Percentiles rank a stretch among this genome's conserved stretches.
phyloP scores from a whole-genome alignment of 1,140 invertebrate genomes.

The Listronotus oregonensis region DNA sequence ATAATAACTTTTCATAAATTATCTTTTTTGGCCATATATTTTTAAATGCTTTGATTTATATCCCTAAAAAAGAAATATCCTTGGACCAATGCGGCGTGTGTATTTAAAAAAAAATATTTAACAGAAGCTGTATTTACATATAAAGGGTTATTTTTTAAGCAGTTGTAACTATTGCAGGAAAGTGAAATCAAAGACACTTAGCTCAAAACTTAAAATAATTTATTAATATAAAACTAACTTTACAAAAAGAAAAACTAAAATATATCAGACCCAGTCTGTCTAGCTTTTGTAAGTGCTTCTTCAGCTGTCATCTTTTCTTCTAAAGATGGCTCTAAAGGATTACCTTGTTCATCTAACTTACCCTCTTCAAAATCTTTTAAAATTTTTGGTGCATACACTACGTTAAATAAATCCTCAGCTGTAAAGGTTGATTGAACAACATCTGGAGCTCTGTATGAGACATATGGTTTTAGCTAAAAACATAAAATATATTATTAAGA shows the following conservation, averaged over 20 bases:
- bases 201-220: not conserved
- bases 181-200: too few species aligned
- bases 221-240: not conserved
- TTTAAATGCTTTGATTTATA: too few species aligned
- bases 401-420: slow-evolving; percentile 81
- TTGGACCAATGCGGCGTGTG: too few species aligned
- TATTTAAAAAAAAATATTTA: too few species aligned
- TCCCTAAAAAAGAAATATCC: too few species aligned
- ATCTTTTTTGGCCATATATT: too few species aligned
- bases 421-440: slow-evolving; percentile 81
- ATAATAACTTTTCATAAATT: too few species aligned
- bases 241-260: slow-evolving; percentile 57
- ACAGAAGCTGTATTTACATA: too few species aligned
- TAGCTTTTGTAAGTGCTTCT: slow-evolving; percentile 70
- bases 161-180: too few species aligned
- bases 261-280: slow-evolving; percentile 78
- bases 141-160: too few species aligned
- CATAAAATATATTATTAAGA: slow-evolving; percentile 5
- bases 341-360: slow-evolving; percentile 71
- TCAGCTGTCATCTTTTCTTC: slow-evolving; percentile 73
- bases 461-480: slow-evolving; percentile 87
- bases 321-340: slow-evolving; percentile 71
- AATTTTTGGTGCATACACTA: slow-evolving; percentile 82
- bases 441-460: slow-evolving; percentile 80
- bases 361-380: slow-evolving; percentile 73